Evolutionary conservation across 2,113 vertebrate genomes (phyloP).

Genomic region (Amblyornis subalaris): DNA sequence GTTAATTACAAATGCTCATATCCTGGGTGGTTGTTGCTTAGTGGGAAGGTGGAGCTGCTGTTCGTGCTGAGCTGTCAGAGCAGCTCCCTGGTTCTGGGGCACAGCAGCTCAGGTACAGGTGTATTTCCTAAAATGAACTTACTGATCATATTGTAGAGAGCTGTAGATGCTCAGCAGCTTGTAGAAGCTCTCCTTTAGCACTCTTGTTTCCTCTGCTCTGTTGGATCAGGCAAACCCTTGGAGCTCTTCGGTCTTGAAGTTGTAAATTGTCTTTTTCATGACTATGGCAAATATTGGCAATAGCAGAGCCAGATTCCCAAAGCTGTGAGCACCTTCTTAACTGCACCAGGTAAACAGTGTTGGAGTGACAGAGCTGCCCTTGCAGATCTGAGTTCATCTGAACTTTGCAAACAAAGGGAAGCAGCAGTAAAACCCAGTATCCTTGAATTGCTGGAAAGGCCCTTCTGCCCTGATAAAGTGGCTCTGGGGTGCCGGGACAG

Average conservation of each 20-base stretch:
- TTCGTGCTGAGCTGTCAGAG: background rate
- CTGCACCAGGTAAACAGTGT: fast-evolving
- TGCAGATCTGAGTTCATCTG: fast-evolving
- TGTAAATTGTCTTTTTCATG: background rate
- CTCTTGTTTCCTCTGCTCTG: background rate
- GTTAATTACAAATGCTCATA: background rate
- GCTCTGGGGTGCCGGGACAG: fast-evolving
- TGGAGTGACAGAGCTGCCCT: background rate
- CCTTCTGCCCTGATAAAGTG: background rate
- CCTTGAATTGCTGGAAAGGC: background rate
- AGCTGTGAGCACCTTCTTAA: fast-evolving
- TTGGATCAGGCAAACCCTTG: background rate
- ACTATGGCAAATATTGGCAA: background rate
- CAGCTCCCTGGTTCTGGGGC: background rate
- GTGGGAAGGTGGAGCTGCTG: background rate
- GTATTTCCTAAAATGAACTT: background rate
- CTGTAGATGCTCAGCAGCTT: too few relatives aligned
- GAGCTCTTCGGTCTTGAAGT: background rate
- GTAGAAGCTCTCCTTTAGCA: background rate
- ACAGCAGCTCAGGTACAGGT: background rate
- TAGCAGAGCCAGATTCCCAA: background rate
- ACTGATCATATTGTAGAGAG: fast-evolving
- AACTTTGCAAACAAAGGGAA: background rate
- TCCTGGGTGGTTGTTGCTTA: background rate
- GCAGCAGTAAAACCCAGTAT: background rate